Conservation (phyloP, 1,140 invertebrate species). For the Trinorchestia longiramus region DNA sequence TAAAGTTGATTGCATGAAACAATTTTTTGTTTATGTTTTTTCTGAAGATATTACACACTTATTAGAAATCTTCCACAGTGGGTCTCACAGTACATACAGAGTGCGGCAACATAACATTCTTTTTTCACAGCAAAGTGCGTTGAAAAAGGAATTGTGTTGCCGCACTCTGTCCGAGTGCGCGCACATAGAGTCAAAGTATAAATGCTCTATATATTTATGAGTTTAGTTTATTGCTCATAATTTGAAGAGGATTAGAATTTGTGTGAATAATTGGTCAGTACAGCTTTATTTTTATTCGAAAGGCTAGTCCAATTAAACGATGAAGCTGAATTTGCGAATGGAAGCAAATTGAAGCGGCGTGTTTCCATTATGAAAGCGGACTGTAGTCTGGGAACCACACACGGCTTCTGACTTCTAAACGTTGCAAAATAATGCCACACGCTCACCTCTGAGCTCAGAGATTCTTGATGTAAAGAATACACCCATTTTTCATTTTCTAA, state of each 20-base stretch:
- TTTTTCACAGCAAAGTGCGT: too few species aligned
- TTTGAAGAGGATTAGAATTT: background rate
- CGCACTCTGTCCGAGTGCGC: too few species aligned
- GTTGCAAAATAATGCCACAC: background rate
- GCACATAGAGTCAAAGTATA: too few species aligned
- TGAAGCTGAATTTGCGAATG: background rate
- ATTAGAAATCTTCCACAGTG: too few species aligned
- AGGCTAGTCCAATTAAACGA: constrained; percentile 1
- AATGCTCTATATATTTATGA: too few species aligned
- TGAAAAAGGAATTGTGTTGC: too few species aligned
- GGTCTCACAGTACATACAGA: too few species aligned
- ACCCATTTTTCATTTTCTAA: too few species aligned
- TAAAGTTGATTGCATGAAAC: too few species aligned
- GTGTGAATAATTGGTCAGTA: background rate
- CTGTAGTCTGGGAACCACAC: background rate
- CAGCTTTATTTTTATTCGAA: background rate
- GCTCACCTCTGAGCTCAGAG: background rate
- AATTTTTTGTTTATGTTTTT: too few species aligned
- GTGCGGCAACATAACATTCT: too few species aligned
- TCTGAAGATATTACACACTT: too few species aligned
- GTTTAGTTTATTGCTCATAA: background rate
- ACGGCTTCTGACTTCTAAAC: background rate
- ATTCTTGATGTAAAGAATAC: background rate
- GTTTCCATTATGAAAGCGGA: background rate
- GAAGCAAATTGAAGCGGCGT: background rate